Percentiles rank a stretch among this genome's conserved stretches.
Evolutionary conservation across 2,797 vertebrate species (phyloP).

Genomic region (Enteromius anoplus): DNA sequence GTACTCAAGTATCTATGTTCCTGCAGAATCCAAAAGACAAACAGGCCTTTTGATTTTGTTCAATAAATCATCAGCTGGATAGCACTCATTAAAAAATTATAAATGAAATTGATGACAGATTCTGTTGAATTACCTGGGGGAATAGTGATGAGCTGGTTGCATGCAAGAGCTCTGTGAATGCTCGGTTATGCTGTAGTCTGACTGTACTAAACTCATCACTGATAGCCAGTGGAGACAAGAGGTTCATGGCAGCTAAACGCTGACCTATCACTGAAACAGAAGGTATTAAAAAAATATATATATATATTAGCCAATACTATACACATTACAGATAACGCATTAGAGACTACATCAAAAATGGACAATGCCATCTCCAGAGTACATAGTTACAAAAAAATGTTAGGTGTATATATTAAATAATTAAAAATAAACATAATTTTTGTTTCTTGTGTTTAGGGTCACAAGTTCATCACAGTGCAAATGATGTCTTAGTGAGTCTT

Average conservation of each 20-base stretch:
- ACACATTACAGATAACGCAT: too few species aligned
- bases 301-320: too few species aligned
- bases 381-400: too few species aligned
- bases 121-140: conserved; percentile 77
- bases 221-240: conserved; percentile 91
- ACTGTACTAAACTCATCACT: conserved; percentile 96
- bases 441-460: too few species aligned
- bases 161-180: conserved; percentile 90
- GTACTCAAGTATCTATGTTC: conserved; percentile 74
- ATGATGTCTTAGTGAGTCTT: too few species aligned
- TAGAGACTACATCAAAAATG: too few species aligned
- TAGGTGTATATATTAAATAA: too few species aligned
- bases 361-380: too few species aligned
- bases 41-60: conserved; percentile 19
- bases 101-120: neutral
- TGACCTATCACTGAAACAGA: conserved; percentile 81
- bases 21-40: conserved; percentile 64
- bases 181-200: conserved; percentile 91
- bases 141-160: conserved; percentile 79
- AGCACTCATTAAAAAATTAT: neutral
- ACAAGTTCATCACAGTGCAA: too few species aligned
- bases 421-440: too few species aligned
- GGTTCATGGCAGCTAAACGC: conserved; percentile 87
- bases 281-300: too few species aligned
- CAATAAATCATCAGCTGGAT: neutral